Evolutionary conservation across 2,888 invertebrate genomes (phyloP), one percentile per base, ranked within the genome.

Genomic region (Ganaspis brasiliensis): DNA sequence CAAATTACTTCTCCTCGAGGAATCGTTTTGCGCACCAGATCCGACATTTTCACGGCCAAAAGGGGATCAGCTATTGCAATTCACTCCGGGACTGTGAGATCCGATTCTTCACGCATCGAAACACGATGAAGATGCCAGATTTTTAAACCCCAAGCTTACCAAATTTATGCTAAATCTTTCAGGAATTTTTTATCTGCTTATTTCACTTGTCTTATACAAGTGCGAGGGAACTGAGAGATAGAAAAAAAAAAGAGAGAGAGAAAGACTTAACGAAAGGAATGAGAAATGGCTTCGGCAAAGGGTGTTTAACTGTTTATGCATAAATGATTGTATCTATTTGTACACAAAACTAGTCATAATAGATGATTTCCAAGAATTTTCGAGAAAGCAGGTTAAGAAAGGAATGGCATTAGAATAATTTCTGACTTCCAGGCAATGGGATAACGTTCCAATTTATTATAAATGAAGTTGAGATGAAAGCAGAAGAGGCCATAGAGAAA

Each of bases 1-100:
- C 86, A 81, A 87, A 88, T 89, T 88, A 87, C 77, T 87, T 86
- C 83, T 77, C 75, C 78, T 75, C 73, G 67, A 57, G 37, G 55
- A 80, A 75, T 55, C 72, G 57, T 75, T 37, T 75, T 73, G 63
- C 70, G 31, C 72, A 71, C 56, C 63, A 45, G 35, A 74, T 72
- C 73, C 77, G 78, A 80, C 37, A 61, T 81, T 74, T 81, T 75
- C 75, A 79, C 75, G 24, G 31, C 52, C n/a, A 75, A 45, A 40
- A 57, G 37, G 21, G 31, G 40, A 59, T 70, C 40, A 6, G 26
- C n/a, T 24, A 52, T 73, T 40, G 40, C 40, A 73, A 55, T 37
- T 40, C 56, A 72, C 40, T 9, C n/a, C 24, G 67, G 72, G 6
- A 72, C 26, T 49, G n/a, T n/a, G 26, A 71, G 40, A 49, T 71